These are phyloP conservation scores for Tanypteryx hageni DNA, from an alignment of 2,888 invertebrate species.

Conservation along the genomic window DNA sequence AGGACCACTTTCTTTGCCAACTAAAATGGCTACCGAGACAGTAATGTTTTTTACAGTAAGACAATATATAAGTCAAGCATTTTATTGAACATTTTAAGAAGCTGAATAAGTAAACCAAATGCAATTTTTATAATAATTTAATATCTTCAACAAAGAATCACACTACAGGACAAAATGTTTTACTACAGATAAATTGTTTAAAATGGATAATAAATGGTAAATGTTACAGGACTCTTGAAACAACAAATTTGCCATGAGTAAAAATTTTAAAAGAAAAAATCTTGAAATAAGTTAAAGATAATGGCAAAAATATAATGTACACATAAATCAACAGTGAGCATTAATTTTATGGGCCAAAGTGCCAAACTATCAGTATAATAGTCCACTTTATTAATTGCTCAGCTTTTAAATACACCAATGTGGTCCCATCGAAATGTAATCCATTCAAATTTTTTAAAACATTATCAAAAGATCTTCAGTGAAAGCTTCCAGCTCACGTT, in stretches of 20 bases:
- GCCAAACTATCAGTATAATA: neutral
- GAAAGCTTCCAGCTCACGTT: neutral
- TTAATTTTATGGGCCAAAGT: neutral
- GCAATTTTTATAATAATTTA: slow-evolving; percentile 37
- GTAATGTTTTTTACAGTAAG: too few relatives aligned
- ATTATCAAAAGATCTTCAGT: slow-evolving; percentile 1
- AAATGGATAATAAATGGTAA: neutral
- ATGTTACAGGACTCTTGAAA: neutral
- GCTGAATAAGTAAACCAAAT: neutral
- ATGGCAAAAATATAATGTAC: neutral
- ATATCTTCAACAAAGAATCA: slow-evolving; percentile 41
- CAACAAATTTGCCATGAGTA: neutral
- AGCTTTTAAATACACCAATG: neutral
- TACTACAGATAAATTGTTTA: neutral
- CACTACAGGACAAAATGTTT: slow-evolving; percentile 4
- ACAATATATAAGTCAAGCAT: too few relatives aligned
- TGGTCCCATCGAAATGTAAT: slow-evolving; percentile 25
- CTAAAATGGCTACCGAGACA: too few relatives aligned
- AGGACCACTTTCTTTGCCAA: too few relatives aligned
- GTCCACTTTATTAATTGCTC: neutral
- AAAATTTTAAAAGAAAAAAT: neutral
- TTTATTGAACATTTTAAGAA: too few relatives aligned
- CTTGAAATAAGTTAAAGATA: neutral
- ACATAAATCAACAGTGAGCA: neutral
- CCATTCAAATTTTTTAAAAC: slow-evolving; percentile 26